Conservation (phyloP, 1,140 invertebrate species). For the Akabosia matsudoensis region DNA sequence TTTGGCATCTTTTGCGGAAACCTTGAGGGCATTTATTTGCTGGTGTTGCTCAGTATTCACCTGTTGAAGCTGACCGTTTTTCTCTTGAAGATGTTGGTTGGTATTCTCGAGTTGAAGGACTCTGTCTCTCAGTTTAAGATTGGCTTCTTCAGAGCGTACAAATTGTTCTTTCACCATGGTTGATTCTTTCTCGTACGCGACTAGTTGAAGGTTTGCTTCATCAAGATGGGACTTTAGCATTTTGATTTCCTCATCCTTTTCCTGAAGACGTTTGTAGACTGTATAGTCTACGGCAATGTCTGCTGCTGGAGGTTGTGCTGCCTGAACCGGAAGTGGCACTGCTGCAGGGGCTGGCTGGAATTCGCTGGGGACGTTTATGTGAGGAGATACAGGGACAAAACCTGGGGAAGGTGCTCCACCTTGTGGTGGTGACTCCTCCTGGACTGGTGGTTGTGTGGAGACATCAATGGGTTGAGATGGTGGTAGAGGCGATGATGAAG, state of each 20-base stretch:
- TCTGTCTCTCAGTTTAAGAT: not conserved
- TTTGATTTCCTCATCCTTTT: not conserved
- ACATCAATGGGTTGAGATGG: too few species aligned
- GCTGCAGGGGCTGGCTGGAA: not conserved
- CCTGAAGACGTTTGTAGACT: not conserved
- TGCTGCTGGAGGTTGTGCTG: not conserved
- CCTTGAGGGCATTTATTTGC: not conserved
- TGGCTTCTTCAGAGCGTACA: not conserved
- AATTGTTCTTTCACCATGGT: not conserved
- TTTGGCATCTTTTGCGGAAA: not conserved
- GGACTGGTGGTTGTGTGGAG: too few species aligned
- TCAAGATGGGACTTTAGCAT: not conserved
- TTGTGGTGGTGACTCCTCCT: not conserved
- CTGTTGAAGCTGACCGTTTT: slow-evolving; percentile 18
- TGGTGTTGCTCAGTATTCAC: not conserved
- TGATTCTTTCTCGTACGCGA: not conserved
- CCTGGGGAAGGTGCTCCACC: not conserved
- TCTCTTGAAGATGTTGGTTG: not conserved
- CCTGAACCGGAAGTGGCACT: not conserved
- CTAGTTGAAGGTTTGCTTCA: not conserved
- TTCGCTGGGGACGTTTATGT: not conserved
- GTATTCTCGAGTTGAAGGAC: slow-evolving; percentile 1
- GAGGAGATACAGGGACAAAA: not conserved
- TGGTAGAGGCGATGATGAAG: not conserved
- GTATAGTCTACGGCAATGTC: not conserved